phyloP scores from a whole-genome alignment of 2,113 vertebrate species.

The Rhineura floridana region DNA sequence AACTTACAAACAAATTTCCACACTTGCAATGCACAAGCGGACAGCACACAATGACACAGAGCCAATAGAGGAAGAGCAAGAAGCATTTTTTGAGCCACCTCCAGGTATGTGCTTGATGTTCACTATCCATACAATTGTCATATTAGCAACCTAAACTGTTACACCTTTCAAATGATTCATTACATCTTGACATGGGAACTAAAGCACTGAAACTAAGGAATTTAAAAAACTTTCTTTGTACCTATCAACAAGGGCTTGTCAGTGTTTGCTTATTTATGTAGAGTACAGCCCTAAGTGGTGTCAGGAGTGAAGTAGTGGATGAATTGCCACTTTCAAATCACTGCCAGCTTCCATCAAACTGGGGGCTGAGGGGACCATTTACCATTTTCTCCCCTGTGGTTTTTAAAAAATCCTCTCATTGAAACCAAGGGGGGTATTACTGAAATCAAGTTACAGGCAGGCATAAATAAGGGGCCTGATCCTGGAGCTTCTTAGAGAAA shows the following conservation, averaged over 20 bases:
- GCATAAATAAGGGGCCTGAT: neutral
- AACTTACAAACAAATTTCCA: conserved; percentile 98
- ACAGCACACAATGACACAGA: conserved; percentile 97
- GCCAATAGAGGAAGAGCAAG: conserved; percentile 96
- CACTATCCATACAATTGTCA: neutral
- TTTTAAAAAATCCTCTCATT: too few relatives aligned
- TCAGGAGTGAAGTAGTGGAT: neutral
- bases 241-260: neutral
- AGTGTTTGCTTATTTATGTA: neutral
- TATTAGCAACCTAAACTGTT: neutral
- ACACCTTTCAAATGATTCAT: neutral
- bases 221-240: neutral
- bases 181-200: neutral
- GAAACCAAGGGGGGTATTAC: too few relatives aligned
- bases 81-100: conserved; percentile 94
- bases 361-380: too few relatives aligned
- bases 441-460: neutral
- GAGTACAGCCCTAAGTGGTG: too few relatives aligned
- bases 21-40: conserved; percentile 97
- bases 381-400: too few relatives aligned
- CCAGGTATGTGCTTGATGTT: conserved; percentile 78
- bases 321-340: neutral
- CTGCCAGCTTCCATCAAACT: neutral
- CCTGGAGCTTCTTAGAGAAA: neutral
- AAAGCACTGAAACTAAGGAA: neutral